phyloP scores from a whole-genome alignment of 1,140 invertebrate genomes.

The Zaprionus ghesquierei region DNA sequence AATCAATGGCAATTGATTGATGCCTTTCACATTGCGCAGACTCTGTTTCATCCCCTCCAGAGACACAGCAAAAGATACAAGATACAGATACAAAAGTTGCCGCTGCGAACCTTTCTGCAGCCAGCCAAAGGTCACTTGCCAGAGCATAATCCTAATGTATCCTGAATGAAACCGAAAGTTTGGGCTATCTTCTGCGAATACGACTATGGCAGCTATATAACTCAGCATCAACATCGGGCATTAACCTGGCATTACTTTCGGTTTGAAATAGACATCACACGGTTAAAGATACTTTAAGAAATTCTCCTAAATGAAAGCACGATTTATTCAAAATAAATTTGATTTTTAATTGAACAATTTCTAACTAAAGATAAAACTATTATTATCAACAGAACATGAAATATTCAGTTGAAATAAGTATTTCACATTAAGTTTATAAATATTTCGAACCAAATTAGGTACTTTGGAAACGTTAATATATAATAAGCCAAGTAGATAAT shows the following conservation, averaged over 20 bases:
- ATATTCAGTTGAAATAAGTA: too few species aligned
- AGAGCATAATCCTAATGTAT: background rate
- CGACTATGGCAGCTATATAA: background rate
- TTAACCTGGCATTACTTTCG: background rate
- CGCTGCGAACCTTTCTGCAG: background rate
- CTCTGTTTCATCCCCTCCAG: constrained; percentile 37
- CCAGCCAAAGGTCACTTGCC: background rate
- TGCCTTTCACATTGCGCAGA: constrained; percentile 62
- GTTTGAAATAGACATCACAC: background rate
- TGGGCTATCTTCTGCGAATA: background rate
- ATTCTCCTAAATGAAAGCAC: too few species aligned
- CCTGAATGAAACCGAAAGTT: background rate
- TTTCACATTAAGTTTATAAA: too few species aligned
- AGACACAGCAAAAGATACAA: constrained; percentile 2
- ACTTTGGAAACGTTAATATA: too few species aligned
- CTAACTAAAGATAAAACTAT: too few species aligned
- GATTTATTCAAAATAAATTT: too few species aligned
- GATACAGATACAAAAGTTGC: background rate
- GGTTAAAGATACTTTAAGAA: too few species aligned
- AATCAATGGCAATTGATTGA: constrained; percentile 64
- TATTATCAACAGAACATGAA: too few species aligned
- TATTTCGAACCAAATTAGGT: too few species aligned
- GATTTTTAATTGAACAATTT: too few species aligned
- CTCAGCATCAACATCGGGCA: background rate
- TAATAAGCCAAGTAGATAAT: too few species aligned